Evolutionary conservation across 2,113 vertebrate genomes (phyloP), one percentile per base, ranked within the genome.

Genomic region (Hydrochoerus hydrochaeris): DNA sequence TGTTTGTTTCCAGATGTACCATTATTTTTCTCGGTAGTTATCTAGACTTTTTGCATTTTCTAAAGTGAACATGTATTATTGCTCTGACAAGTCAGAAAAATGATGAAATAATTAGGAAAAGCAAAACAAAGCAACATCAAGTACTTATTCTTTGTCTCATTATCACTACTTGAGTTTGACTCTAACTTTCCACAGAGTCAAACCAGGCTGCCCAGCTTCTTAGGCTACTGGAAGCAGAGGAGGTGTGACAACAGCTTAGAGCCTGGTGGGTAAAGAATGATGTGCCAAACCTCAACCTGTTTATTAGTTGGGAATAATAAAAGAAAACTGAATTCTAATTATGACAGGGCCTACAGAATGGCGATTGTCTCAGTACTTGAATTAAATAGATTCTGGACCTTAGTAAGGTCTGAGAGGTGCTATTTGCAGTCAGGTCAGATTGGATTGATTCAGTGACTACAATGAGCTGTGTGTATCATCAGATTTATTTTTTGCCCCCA

Each of bases 1-100:
- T 57, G 19, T 95, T 94, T 63, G 17, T 60, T 13, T 94, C 82
- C 57, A 67, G 24, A 38, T 49, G 44, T 3, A 3, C 2, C 30
- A n/a, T 80, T 96, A 16, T 41, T 82, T 86, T 87, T 54, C 62
- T 80, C 41, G 78, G 30, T 81, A 82, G 90, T 90, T 94, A 69
- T 22, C 12, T 69, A 75, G 32, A 24, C 12, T 52, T 87, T 78
- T 62, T 49, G 32, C 7, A 54, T 89, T 97, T 95, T 92, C 28
- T 82, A 77, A 95, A 85, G 24, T 69, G 62, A 90, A 4, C 4
- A 12, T 38, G 28, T 88, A 44, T 58, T 85, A 58, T 58, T 26
- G 46, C 44, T 90, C 49, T 35, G n/a, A 80, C 24, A 58, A 77
- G 65, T 26, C 71, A 80, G 73, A 91, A 81, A 93, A 94, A 93